Evolutionary conservation across 1,140 invertebrate genomes (phyloP), one percentile per base, ranked within the genome.

Genomic region (Bombus pascuorum): DNA sequence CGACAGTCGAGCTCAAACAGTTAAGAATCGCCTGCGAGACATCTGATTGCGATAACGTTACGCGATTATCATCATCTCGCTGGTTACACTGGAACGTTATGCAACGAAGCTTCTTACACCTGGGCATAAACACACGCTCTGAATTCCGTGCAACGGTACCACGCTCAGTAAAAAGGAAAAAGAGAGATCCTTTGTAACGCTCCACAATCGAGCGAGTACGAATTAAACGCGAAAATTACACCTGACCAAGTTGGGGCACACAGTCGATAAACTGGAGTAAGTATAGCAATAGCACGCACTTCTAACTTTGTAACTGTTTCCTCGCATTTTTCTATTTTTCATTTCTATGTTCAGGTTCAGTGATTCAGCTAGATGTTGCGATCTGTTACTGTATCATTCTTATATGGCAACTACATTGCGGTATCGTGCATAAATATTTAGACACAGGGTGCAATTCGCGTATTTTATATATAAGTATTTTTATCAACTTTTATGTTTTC

Each of bases 101-200:
- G 76, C 59, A 66, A 78, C 57, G 18, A 78, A 18, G 62, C 3
- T 66, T 66, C 53, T 78, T 65, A 32, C 37, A 78, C 59, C 76
- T 66, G 59, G 10, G n/a, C 34, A 25, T 44, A 78, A 28, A 25
- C 59, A 57, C 39, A 12, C 76, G 39, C 39, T 44, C 42, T 66
- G 53, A 78, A 78, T 78, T 44, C 59, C 39, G 39, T 8, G 62
- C 76, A 78, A 78, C 76, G 59, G 42, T 78, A 44, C 53, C 34
- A 76, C 37, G 3, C 12, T 6, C 4, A 10, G 15, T 4, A 15
- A 73, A 32, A 44, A n/a, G 10, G 15, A 32, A 73, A n/a, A 32
- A 44, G 0, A 18, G 12, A 39, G 32, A 57, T 76, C 34, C 42
- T 47, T 73, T 73, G n/a, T 32, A 47, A 47, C 42, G 71, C 42